These are phyloP conservation scores for Patella pellucida DNA, from an alignment of 2,888 invertebrate genomes.

Conservation along the genomic window DNA sequence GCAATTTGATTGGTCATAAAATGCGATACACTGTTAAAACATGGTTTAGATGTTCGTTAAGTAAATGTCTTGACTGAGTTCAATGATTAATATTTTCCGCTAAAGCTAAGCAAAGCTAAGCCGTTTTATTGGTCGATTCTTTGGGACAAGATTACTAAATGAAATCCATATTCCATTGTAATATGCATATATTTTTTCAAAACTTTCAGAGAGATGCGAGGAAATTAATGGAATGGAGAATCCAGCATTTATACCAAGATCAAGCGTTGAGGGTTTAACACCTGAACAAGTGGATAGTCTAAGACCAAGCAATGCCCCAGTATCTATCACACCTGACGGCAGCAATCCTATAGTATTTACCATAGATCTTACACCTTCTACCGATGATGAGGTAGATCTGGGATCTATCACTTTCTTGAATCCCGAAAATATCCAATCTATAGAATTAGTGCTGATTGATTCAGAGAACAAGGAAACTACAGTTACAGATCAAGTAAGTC, in stretches of 20 bases:
- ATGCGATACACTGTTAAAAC: too few relatives aligned
- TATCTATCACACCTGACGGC: not conserved
- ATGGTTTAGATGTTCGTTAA: too few relatives aligned
- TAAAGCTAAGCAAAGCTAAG: too few relatives aligned
- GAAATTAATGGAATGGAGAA: not conserved
- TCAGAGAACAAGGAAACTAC: not conserved
- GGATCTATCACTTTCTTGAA: not conserved
- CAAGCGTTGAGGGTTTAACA: not conserved
- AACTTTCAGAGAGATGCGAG: not conserved
- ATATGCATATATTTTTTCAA: not conserved
- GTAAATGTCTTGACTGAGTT: too few relatives aligned
- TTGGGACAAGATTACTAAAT: too few relatives aligned
- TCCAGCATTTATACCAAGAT: not conserved
- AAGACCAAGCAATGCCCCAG: not conserved
- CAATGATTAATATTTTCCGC: too few relatives aligned
- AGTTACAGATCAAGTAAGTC: not conserved
- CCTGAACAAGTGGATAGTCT: not conserved
- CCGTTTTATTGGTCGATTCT: too few relatives aligned
- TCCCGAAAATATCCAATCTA: not conserved
- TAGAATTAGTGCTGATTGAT: not conserved
- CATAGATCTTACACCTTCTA: not conserved
- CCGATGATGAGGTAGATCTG: not conserved
- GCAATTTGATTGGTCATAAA: too few relatives aligned
- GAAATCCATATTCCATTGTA: too few relatives aligned
- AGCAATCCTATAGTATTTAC: not conserved